Evolutionary conservation across 2,888 invertebrate genomes (phyloP).

Genomic region (Leptura quadrifasciata): DNA sequence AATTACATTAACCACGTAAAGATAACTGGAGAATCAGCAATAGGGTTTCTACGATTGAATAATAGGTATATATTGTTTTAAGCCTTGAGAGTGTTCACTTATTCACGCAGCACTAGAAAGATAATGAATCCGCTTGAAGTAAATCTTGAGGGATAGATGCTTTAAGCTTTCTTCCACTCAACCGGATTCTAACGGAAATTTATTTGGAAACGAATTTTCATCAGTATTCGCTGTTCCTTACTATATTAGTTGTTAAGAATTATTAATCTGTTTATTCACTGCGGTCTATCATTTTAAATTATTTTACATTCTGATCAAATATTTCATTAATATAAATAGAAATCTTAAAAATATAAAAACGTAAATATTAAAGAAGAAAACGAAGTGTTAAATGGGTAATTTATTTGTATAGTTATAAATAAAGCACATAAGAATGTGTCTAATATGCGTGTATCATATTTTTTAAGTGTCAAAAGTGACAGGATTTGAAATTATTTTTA

Average conservation of each 20-base stretch:
- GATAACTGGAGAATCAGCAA: background rate
- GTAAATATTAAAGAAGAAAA: no score
- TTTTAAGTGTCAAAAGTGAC: no score
- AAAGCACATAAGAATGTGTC: no score
- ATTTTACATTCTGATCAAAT: no score
- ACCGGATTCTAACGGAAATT: background rate
- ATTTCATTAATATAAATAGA: no score
- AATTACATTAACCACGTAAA: background rate
- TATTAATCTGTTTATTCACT: no score
- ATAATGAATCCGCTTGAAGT: conserved; percentile 34
- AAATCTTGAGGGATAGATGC: background rate
- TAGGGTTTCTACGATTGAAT: background rate
- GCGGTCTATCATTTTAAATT: no score
- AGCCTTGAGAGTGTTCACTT: conserved; percentile 30
- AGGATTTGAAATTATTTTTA: no score
- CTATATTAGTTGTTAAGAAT: background rate
- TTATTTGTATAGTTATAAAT: no score
- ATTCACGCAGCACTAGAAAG: conserved; percentile 40
- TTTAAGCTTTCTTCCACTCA: background rate
- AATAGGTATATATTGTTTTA: conserved; percentile 21
- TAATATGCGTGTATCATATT: no score
- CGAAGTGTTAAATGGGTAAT: no score
- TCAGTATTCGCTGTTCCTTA: background rate
- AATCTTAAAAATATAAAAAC: no score
- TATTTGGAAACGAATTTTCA: background rate